Conservation (phyloP, 2,888 invertebrate genomes). For the Lasius platythorax region DNA sequence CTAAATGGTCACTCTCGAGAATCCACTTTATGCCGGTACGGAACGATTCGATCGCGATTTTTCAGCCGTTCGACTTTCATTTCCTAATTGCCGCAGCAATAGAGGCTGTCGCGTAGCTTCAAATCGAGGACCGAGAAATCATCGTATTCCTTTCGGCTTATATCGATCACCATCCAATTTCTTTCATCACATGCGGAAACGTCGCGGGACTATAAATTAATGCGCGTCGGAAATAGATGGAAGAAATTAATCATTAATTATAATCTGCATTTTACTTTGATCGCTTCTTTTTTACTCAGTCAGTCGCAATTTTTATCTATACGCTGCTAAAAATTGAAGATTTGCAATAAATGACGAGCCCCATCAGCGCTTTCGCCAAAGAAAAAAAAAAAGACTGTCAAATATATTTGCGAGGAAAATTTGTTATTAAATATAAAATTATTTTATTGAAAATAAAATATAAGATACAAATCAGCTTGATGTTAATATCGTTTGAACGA, state of each 20-base stretch:
- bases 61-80: slow-evolving; percentile 59
- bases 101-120: slow-evolving; percentile 40
- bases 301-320: neutral
- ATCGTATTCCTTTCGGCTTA: slow-evolving; percentile 19
- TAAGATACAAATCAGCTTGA: neutral
- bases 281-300: neutral
- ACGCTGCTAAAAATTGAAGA: neutral
- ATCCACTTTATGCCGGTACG: slow-evolving; percentile 42
- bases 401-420: neutral
- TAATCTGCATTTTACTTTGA: neutral
- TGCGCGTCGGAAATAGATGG: neutral
- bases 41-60: slow-evolving; percentile 51
- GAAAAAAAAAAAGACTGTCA: neutral
- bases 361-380: neutral
- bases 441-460: neutral
- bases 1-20: slow-evolving; percentile 58
- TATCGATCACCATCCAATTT: slow-evolving; percentile 24
- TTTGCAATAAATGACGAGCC: neutral
- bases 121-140: slow-evolving; percentile 37
- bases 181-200: slow-evolving; percentile 24
- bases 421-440: neutral
- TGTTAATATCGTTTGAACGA: neutral
- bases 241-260: slow-evolving; percentile 26
- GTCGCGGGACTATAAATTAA: neutral
- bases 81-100: slow-evolving; percentile 49